phyloP scores from a whole-genome alignment of 2,888 invertebrate species.

The Danaus chrysippus region DNA sequence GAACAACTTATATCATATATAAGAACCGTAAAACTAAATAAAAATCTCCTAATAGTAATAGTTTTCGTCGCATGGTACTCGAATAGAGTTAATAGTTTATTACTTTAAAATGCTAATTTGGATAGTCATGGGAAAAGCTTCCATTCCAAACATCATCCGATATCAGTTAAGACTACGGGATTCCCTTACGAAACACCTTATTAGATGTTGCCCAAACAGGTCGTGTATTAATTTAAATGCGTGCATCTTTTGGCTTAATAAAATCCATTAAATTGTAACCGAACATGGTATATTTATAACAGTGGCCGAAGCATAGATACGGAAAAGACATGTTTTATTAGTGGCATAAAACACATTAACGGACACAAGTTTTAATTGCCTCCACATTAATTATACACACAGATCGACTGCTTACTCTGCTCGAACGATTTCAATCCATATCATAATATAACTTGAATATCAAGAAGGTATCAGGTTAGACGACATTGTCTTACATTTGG shows the following conservation, averaged over 20 bases:
- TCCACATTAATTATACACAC: conserved; percentile 25
- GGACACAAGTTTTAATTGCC: conserved; percentile 23
- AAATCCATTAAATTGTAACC: conserved; percentile 22
- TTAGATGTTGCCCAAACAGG: conserved; percentile 17
- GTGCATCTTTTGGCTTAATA: conserved; percentile 28
- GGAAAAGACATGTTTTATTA: conserved; percentile 23
- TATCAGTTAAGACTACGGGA: conserved; percentile 10
- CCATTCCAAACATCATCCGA: conserved; percentile 17
- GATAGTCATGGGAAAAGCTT: conserved; percentile 17
- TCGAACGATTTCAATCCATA: conserved; percentile 22
- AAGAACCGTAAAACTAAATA: conserved; percentile 30
- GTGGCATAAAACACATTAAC: conserved; percentile 23
- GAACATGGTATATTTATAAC: conserved; percentile 19
- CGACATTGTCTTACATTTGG: conserved; percentile 35
- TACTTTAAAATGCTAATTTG: conserved; percentile 31
- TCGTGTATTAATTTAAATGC: conserved; percentile 24
- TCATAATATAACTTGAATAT: conserved; percentile 28
- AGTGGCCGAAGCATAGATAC: conserved; percentile 14
- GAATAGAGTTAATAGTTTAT: conserved; percentile 31
- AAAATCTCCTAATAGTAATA: conserved; percentile 29
- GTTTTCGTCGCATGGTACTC: conserved; percentile 23
- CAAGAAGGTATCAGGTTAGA: conserved; percentile 28
- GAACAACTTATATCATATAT: not conserved
- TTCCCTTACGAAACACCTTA: conserved; percentile 20
- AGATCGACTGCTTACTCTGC: conserved; percentile 18